Base-by-base conservation (phyloP, 92 coral and sea anemone genomes). In the Nematostella vectensis region DNA sequence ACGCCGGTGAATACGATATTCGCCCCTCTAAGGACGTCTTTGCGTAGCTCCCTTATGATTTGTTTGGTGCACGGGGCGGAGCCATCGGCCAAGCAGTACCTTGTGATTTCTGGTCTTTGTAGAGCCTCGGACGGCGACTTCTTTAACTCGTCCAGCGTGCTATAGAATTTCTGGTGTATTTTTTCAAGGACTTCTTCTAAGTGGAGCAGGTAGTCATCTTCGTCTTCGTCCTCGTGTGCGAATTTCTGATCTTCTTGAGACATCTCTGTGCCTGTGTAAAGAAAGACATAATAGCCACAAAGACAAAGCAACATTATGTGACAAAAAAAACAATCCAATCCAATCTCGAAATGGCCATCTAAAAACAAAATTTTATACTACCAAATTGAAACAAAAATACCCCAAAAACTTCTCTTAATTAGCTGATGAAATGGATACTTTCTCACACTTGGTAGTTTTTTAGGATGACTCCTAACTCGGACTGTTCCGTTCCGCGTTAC, bases 181-280 rank as follows among this genome's bases (percentile, higher is more conserved):
- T 72, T 87, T 38, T 68, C 67, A 37, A 93, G 74, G 55, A 93
- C 77, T 52, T 87, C 99, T 66, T 93, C 94, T 25, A 93, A 66
- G 63, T 93, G 95, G 12, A 93, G 65, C 54, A 93, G 91, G 56
- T 93, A 93, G 54, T 93, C 99, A 54, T 93, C 99, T n/a, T 70
- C 62, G 44, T 93, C 99, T 11, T 64, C 64, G 36, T 68, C 68
- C 3, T 29, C 23, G 26, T 55, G 49, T 27, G 37, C 44, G 20
- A 33, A 15, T 30, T 51, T n/a, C n/a, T 1, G 70, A 39, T 25
- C 40, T 29, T 44, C 65, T 28, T 56, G 65, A 56, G 40, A 15
- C 6, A 15, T 6, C 40, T 27, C 55, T 56, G 54, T 2, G 40
- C 23, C 36, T 66, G 42, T 2, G 22, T 47, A 54, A 12, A 22